phyloP scores from a whole-genome alignment of 2,113 vertebrate species.

The Rhinoderma darwinii region DNA sequence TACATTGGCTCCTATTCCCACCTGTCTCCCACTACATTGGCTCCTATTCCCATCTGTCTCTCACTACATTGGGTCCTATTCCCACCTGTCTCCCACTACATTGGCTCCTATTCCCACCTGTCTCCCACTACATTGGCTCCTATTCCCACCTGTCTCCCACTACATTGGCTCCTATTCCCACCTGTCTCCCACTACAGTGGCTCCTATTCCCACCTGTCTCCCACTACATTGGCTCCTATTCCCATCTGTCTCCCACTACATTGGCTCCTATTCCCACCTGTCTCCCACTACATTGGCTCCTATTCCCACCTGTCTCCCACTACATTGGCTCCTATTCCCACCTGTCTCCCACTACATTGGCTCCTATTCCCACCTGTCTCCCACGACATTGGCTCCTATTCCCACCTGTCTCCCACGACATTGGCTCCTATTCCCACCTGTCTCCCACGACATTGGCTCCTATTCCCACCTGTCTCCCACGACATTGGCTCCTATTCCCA shows the following conservation, averaged over 20 bases:
- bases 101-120: neutral
- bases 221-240: too few species aligned
- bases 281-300: neutral
- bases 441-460: too few species aligned
- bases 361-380: neutral
- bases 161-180: neutral
- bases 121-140: too few species aligned
- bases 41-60: too few species aligned
- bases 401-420: neutral
- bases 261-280: neutral
- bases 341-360: neutral
- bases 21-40: neutral
- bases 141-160: neutral
- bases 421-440: neutral
- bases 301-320: neutral
- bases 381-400: neutral
- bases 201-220: neutral
- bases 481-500: neutral
- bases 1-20: neutral
- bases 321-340: neutral
- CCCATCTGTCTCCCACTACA: too few species aligned
- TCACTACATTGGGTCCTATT: neutral
- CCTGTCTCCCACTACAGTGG: too few species aligned
- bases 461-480: neutral
- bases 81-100: neutral